Evolutionary conservation across 2,888 invertebrate genomes (phyloP), one percentile per base, ranked within the genome.

Genomic region (Volucella zonaria): DNA sequence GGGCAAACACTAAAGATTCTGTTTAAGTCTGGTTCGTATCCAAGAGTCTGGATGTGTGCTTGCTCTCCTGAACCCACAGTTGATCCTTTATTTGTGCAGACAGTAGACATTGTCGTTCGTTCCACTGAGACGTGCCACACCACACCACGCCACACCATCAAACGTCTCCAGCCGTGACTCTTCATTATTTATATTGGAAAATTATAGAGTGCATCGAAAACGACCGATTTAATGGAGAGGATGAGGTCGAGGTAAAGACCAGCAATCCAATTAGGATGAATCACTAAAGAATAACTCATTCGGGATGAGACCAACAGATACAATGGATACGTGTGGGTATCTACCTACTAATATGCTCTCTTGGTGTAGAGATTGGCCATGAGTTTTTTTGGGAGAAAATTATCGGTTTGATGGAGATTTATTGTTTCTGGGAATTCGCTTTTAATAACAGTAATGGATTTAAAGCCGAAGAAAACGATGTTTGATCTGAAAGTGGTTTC

Each of bases 141-240:
- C 67, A 67, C 38, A 61, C 61, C 71, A 45, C 3, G 12, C 43
- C 18, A 47, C 47, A 52, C 40, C 42, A 47, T 45, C 43, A 64
- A 56, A 15, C 59, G 43, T 31, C 31, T 49, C 49, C 43, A 64
- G 51, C 83, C 80, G 75, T 71, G 80, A 81, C 81, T 80, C 85
- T 86, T 86, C 66, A 86, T 86, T 86, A 86, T 86, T 82, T 86
- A 86, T 82, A 86, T 86, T 86, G 81, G 82, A 86, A 82, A 86
- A 86, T 86, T 86, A 86, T 86, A 86, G 86, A 86, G 86, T 86
- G 81, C 85, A 85, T 85, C 81, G 76, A 76, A 80, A 75, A 40
- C 61, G 76, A 76, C 70, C 76, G 83, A 71, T 76, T 76, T 56
- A 70, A 58, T 45, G 45, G 31, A 31, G 71, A 51, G 45, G 40